Base-by-base conservation (phyloP, 2,888 invertebrate species). In the Amphipyra tragopoginis region DNA sequence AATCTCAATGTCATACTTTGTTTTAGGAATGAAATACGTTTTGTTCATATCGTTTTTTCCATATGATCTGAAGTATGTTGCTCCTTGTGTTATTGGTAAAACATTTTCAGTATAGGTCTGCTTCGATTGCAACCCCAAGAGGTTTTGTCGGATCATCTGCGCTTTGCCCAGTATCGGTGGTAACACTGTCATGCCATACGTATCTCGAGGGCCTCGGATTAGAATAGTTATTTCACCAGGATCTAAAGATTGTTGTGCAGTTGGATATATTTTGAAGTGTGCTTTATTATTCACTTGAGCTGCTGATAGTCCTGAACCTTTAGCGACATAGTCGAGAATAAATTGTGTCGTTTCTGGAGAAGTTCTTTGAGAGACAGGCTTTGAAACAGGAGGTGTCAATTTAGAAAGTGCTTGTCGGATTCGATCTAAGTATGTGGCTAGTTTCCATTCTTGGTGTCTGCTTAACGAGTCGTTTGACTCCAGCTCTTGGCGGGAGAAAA, bases 301-400 rank as follows among this genome's bases (percentile, higher is more conserved):
- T 38, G 95, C 95, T 38, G 94, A 89, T 15, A 96, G 85, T 0
- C 96, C 96, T 84, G 96, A 95, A 9, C 96, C 96, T 83, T 95
- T 92, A 0, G 95, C 96, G 2, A 96, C 90, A 78, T 96, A 96
- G 75, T 95, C 94, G 3, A 95, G 87, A 8, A 95, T 94, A 65
- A 90, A 90, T 64, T 93, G 91, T 57, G 86, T 79, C 11, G 85
- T 84, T 80, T 93, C 93, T 38, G 91, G 86, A 2, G 92, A 88
- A 9, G 88, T 88, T 79, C 88, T 85, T 74, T 90, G 92, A 11
- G 89, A 89, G 15, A 84, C 78, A 39, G 90, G 89, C 65, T 89
- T 92, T 36, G 88, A 91, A 8, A 93, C 90, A 7, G 94, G 88
- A 26, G 93, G 93, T 50, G 92, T 89, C 48, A 95, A 65, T 80